Evolutionary conservation across 2,888 invertebrate species (phyloP), one percentile per base, ranked within the genome.

Genomic region (Balanococcus diminutus): DNA sequence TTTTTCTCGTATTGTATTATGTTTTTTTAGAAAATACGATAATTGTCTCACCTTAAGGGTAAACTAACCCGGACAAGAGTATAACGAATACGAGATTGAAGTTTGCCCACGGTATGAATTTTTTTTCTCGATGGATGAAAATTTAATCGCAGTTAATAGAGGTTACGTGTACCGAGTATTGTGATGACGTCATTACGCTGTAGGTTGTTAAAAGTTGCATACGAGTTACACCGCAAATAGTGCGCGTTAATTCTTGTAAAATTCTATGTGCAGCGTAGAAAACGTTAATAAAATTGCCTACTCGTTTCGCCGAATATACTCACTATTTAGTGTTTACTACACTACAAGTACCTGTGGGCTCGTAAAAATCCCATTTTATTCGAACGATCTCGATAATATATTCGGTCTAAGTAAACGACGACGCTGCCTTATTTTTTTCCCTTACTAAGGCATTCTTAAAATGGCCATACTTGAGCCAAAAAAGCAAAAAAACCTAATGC

Each of bases 201-300:
- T 67, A 28, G 14, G 67, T 67, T 67, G 67, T 67, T 67, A 67
- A 67, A n/a, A 67, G 67, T 67, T 67, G 67, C 67, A 67, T 67
- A 67, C 28, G 67, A 67, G 67, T 28, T 67, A 31, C 67, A 31
- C 67, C 67, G 67, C 28, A 67, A 67, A 67, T 28, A 67, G 25
- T 67, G 67, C 67, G 67, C 67, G 67, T 67, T 67, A 67, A 67
- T 67, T 67, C 8, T 28, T 67, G 67, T 67, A 67, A 67, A 67
- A 25, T 6, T 28, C 28, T 25, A 19, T 31, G 46, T 36, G 67
- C 56, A 56, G 28, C 28, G 67, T 28, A 67, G 67, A 28, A 25
- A 36, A 79, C 22, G 75, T 79, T 79, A 79, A 79, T 79, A 79
- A 79, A 79, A 79, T 79, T 79, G 75, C 75, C 75, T 79, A 79